phyloP scores from a whole-genome alignment of 1,140 invertebrate genomes.

The Drosophila pseudoananassae region DNA sequence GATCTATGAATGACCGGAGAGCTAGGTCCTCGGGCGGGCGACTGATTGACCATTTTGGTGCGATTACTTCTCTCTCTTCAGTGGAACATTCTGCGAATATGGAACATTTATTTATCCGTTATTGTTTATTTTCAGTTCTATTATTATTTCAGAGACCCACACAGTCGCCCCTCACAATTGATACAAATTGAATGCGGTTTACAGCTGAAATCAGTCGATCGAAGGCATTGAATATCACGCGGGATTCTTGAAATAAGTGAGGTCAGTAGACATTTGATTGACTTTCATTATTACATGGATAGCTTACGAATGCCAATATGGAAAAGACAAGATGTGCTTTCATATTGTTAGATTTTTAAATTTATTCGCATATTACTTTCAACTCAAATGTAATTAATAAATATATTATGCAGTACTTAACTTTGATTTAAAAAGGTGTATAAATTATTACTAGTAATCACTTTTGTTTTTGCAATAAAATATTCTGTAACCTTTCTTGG shows the following conservation, averaged over 20 bases:
- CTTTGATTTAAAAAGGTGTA: too few relatives aligned
- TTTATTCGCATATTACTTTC: background rate
- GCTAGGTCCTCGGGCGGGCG: conserved; percentile 16
- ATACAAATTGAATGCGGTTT: conserved; percentile 69
- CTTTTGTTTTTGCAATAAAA: background rate
- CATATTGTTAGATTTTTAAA: background rate
- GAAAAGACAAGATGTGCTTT: background rate
- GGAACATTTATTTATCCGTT: conserved; percentile 11
- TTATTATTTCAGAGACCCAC: conserved; percentile 9
- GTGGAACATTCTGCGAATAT: conserved; percentile 47
- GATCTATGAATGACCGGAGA: background rate
- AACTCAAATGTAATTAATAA: too few relatives aligned
- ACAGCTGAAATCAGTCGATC: conserved; percentile 62
- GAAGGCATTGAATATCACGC: conserved; percentile 58
- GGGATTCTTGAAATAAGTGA: conserved; percentile 59
- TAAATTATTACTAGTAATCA: background rate
- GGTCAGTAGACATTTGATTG: conserved; percentile 52
- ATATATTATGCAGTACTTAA: too few relatives aligned
- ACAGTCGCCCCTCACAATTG: conserved; percentile 40
- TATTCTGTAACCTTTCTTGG: background rate
- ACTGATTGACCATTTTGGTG: conserved; percentile 51
- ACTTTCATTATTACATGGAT: conserved; percentile 21
- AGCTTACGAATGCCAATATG: background rate
- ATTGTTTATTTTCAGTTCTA: conserved; percentile 27
- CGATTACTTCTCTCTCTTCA: conserved; percentile 16